Evolutionary conservation across 1,140 invertebrate genomes (phyloP).

Genomic region (Hyles vespertilio): DNA sequence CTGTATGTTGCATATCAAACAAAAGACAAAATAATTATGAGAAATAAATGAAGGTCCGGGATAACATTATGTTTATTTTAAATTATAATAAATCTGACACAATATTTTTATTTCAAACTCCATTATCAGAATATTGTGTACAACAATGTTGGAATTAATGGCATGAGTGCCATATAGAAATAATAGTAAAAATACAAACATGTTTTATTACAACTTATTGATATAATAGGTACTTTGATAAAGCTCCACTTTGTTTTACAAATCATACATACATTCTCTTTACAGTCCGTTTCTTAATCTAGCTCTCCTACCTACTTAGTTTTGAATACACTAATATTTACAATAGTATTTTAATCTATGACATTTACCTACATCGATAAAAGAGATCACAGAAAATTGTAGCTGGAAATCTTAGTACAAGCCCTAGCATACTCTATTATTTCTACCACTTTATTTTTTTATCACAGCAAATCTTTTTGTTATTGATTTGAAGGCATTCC

Average conservation of each 20-base stretch:
- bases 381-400: conserved; percentile 78
- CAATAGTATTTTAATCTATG: conserved; percentile 62
- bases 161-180: conserved; percentile 58
- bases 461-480: conserved; percentile 66
- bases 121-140: conserved; percentile 58
- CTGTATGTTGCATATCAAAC: too few relatives aligned
- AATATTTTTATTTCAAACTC: conserved; percentile 53
- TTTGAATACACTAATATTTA: conserved; percentile 49
- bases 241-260: conserved; percentile 75
- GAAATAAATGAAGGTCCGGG: not conserved
- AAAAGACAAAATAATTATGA: too few relatives aligned
- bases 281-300: conserved; percentile 59
- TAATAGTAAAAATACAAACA: conserved; percentile 75
- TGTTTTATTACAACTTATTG: conserved; percentile 60
- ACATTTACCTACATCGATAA: conserved; percentile 71
- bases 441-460: conserved; percentile 69
- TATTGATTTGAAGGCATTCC: conserved; percentile 63
- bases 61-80: conserved; percentile 68
- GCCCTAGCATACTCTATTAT: conserved; percentile 59
- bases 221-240: conserved; percentile 73
- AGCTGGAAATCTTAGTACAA: conserved; percentile 75
- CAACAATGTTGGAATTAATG: conserved; percentile 58
- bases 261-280: conserved; percentile 72
- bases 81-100: conserved; percentile 65
- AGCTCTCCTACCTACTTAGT: conserved; percentile 37